Base-by-base conservation (phyloP, 92 coral and sea anemone genomes). In the Phenganax stokvisi region DNA sequence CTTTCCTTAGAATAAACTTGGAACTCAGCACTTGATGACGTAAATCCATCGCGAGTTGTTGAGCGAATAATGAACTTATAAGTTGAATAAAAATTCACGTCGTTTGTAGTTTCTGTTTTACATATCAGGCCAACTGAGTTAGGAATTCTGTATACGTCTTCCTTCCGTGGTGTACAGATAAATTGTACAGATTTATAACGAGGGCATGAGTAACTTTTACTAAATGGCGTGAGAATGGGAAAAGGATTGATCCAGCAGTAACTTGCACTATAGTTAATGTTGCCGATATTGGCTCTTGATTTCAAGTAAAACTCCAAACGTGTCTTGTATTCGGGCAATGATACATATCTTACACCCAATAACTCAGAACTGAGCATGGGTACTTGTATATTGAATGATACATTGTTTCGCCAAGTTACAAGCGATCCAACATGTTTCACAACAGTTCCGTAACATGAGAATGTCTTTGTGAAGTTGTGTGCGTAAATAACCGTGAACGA, bases 381-480 rank as follows among this genome's bases (percentile, higher is more conserved):
- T 9, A 66, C 3, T 16, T 25, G 12, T 25, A 66, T 47, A 66
- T 66, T 12, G 31, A 66, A 66, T 1, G 51, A 30, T 16, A 66
- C 72, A 30, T 29, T 66, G 10, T 66, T 9, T 27, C 9, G 11
- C 51, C 47, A 66, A 61, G 47, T 37, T 37, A 37, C 47, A 5
- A 37, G 47, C 47, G 47, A 37, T 37, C 67, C 67, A 7, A 8
- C 11, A 28, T 13, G 67, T 5, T 28, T 17, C 8, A 25, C 67
- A 61, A 61, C 67, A 61, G 47, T 66, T 6, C 72, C 72, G 72
- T 66, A 66, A 66, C 72, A 66, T 66, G 72, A 66, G 72, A 66
- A 25, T 37, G 0, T 66, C 9, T 66, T 25, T 27, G 72, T 66
- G 31, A 66, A 66, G 16, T 66, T 66, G 47, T 25, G 72, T 12